Conservation (phyloP, 2,888 invertebrate genomes). For the Parascotia fuliginaria region DNA sequence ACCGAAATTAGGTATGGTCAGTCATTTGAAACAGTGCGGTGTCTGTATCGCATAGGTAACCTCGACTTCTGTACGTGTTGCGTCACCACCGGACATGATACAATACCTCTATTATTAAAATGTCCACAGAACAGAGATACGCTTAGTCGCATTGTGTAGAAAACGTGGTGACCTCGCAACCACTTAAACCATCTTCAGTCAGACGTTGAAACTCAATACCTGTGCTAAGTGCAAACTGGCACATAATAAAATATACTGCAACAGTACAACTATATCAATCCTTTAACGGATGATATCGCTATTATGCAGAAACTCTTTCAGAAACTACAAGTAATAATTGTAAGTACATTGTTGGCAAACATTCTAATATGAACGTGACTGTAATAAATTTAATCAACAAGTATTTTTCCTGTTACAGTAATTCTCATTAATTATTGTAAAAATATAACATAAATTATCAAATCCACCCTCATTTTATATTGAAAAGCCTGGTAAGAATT, state of each 20-base stretch:
- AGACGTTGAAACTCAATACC: constrained; percentile 21
- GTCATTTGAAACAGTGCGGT: constrained; percentile 28
- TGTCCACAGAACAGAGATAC: constrained; percentile 47
- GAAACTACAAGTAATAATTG: no score
- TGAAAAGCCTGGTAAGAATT: no score
- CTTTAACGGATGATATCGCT: background rate
- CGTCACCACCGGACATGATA: constrained; percentile 55
- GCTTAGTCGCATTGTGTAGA: constrained; percentile 46
- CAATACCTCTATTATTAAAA: constrained; percentile 56
- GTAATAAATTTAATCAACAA: constrained; percentile 2
- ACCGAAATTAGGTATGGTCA: constrained; percentile 29
- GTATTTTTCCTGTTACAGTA: constrained; percentile 22
- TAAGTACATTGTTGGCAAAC: no score
- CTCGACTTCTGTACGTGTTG: constrained; percentile 47
- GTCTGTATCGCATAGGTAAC: constrained; percentile 34
- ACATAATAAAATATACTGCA: background rate
- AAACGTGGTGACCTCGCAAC: constrained; percentile 57
- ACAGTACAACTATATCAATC: background rate
- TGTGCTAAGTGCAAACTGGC: constrained; percentile 17
- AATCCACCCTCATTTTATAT: no score
- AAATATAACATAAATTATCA: no score
- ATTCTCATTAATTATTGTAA: no score
- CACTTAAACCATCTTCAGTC: constrained; percentile 56
- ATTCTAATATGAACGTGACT: no score
- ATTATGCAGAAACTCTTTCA: no score